phyloP scores from a whole-genome alignment of 2,888 invertebrate genomes.

The Homarus gammarus region DNA sequence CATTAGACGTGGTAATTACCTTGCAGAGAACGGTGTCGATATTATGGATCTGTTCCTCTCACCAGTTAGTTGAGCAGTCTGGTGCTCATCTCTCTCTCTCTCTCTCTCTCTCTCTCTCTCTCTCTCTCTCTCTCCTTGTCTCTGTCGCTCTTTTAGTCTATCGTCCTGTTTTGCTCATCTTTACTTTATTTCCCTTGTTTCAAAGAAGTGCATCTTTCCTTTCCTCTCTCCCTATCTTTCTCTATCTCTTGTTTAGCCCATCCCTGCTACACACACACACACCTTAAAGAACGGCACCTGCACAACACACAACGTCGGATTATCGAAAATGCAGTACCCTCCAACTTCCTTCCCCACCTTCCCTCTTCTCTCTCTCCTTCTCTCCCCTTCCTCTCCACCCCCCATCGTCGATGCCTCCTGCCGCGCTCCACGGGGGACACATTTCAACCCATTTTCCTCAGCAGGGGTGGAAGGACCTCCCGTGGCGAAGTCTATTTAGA shows the following conservation, averaged over 20 bases:
- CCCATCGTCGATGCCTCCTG: constrained; percentile 11
- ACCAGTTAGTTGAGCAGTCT: not conserved
- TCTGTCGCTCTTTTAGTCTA: not conserved
- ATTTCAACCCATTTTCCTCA: constrained; percentile 68
- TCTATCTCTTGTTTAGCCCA: too few relatives aligned
- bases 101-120: not conserved
- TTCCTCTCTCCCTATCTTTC: not conserved
- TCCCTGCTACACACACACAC: not conserved
- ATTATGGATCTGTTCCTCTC: constrained; percentile 15
- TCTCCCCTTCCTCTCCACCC: too few relatives aligned
- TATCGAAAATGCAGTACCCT: too few relatives aligned
- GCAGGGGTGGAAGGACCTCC: constrained; percentile 57
- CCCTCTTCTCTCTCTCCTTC: too few relatives aligned
- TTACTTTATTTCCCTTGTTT: too few relatives aligned
- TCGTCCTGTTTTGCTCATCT: not conserved
- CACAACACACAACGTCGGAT: too few relatives aligned
- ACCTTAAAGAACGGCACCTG: not conserved
- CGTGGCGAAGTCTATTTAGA: constrained; percentile 63
- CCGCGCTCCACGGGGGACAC: constrained; percentile 48
- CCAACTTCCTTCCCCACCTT: too few relatives aligned
- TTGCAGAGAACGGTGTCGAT: constrained; percentile 38
- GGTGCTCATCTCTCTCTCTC: not conserved
- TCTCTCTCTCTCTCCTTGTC: not conserved
- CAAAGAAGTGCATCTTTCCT: too few relatives aligned
- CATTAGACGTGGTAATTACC: constrained; percentile 54